A percentile compares a stretch with the other conserved stretches of the same genome.
These are phyloP conservation scores for Thymelicus sylvestris DNA, from an alignment of 2,888 invertebrate species.

Conservation along the genomic window DNA sequence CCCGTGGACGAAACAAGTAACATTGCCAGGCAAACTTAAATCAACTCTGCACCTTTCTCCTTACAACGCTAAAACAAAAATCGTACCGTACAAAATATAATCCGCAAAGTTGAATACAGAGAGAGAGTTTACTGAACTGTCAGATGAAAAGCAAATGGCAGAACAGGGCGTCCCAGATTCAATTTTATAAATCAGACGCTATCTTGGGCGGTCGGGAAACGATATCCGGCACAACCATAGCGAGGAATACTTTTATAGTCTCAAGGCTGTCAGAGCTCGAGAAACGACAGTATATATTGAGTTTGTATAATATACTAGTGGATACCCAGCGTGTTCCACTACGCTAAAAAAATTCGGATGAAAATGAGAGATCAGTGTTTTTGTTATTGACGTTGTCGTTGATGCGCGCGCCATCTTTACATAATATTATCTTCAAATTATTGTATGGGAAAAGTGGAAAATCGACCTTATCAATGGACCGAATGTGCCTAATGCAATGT, in stretches of 20 bases:
- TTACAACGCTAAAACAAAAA: background rate
- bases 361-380: too few relatives aligned
- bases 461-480: too few relatives aligned
- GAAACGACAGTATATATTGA: constrained; percentile 1
- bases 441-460: too few relatives aligned
- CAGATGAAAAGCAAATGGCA: constrained; percentile 3
- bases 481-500: too few relatives aligned
- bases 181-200: constrained; percentile 11
- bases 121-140: constrained; percentile 1
- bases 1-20: too few relatives aligned
- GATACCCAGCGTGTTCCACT: too few relatives aligned
- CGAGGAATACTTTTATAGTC: constrained; percentile 6
- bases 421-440: too few relatives aligned
- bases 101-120: background rate
- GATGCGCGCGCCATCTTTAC: too few relatives aligned
- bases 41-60: too few relatives aligned
- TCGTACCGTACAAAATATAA: background rate
- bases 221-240: constrained; percentile 1
- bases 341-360: too few relatives aligned
- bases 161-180: constrained; percentile 10
- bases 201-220: constrained; percentile 3
- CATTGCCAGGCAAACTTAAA: too few relatives aligned
- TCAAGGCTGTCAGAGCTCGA: background rate
- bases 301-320: background rate
- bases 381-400: too few relatives aligned